These are phyloP conservation scores for Pontoporia blainvillei DNA, from an alignment of 2,113 vertebrate genomes.

Conservation along the genomic window DNA sequence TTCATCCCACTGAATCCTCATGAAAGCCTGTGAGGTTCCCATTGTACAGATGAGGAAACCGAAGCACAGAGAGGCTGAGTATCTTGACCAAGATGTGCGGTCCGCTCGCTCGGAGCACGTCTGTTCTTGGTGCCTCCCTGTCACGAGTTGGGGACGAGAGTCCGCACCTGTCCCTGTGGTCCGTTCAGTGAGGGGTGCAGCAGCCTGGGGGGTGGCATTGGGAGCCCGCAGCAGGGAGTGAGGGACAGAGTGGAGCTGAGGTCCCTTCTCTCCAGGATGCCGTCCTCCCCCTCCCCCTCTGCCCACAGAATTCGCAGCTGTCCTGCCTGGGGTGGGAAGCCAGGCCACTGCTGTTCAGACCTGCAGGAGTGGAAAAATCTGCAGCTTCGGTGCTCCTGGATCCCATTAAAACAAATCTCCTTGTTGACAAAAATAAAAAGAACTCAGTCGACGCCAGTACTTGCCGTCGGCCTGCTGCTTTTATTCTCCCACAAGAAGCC, in stretches of 20 bases:
- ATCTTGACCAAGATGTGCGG: background rate
- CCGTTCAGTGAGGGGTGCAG: background rate
- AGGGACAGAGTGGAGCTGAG: fast-evolving
- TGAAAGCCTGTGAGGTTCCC: fast-evolving
- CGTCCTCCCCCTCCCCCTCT: fast-evolving
- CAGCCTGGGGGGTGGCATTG: fast-evolving
- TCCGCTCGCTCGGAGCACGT: fast-evolving
- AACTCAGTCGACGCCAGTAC: constrained; percentile 28
- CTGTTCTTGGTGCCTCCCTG: fast-evolving
- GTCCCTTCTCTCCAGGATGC: no score
- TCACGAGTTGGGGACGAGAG: fast-evolving
- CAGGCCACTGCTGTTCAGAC: background rate
- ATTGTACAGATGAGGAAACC: background rate
- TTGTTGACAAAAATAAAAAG: constrained; percentile 37
- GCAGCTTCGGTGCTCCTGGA: constrained; percentile 45
- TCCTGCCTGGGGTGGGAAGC: background rate
- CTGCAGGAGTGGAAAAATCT: constrained; percentile 71
- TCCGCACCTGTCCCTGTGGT: fast-evolving
- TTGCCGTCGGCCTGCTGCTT: background rate
- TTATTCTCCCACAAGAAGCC: background rate
- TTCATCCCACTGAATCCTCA: fast-evolving
- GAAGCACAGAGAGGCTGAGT: background rate
- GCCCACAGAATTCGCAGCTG: background rate
- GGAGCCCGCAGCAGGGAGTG: fast-evolving
- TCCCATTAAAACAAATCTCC: constrained; percentile 68